Evolutionary conservation across 2,113 vertebrate species (phyloP), one percentile per base, ranked within the genome.

Genomic region (Butastur rufipennis): DNA sequence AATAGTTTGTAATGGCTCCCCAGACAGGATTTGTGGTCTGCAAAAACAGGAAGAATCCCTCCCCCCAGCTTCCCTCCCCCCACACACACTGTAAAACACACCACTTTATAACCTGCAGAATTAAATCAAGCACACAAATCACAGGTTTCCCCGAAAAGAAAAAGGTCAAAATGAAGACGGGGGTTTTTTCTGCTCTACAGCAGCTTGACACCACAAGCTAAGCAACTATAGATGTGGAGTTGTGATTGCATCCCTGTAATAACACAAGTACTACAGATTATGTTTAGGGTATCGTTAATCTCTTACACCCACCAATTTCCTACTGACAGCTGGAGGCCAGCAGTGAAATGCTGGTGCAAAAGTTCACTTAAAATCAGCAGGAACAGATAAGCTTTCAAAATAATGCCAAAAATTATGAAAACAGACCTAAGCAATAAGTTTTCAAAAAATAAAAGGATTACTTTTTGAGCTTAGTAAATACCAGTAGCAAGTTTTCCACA

Each of bases 301-400:
- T 97, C 89, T 96, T 97, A 97, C 91, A 97, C 95, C 95, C 96
- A 97, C 87, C 94, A 93, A 98, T 97, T 98, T 98, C 97, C 96
- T 97, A 91, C 94, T 73, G 96, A 96, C 92, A 96, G 94, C 80
- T 90, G 93, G 81, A 89, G 47, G 97, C 96, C 95, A 97, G 75
- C 59, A 97, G 88, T 16, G 2, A 97, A 97, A 95, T 38, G 92
- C 56, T 88, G 88, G 85, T 94, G 90, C 90, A 98, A 96, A 96
- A 95, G 65, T 97, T 98, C 93, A 97, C 50, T 81, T 66, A 74
- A 65, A 96, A 96, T 90, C 95, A 97, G 97, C 75, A 88, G 88
- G 95, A 97, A 65, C 75, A 94, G 86, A 96, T 96, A 97, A 95
- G 75, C 77, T 97, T 97, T 94, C 79, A 89, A 96, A 97, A 96